phyloP scores from a whole-genome alignment of 92 coral and sea anemone species.

The Pocillopora meandrina region DNA sequence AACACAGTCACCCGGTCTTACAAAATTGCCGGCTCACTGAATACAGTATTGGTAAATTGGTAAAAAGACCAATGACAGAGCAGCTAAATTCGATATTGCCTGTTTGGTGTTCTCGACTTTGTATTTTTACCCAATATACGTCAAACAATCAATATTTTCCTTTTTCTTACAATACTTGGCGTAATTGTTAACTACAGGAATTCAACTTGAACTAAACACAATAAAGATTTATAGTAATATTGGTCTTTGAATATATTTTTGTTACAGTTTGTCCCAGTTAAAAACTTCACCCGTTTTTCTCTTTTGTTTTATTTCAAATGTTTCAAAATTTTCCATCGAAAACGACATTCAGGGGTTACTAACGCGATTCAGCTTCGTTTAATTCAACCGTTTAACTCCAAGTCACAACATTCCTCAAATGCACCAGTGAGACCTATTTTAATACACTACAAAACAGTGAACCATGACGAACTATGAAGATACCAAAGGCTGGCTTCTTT shows the following conservation, averaged over 20 bases:
- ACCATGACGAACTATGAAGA: neutral
- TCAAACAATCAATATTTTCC: constrained; percentile 16
- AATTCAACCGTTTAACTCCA: neutral
- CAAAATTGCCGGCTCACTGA: constrained; percentile 36
- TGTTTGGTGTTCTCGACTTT: constrained; percentile 30
- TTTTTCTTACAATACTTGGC: constrained; percentile 12
- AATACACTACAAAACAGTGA: neutral
- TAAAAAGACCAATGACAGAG: constrained; percentile 20
- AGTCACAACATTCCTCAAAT: neutral
- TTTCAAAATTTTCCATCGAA: neutral
- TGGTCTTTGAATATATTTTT: neutral
- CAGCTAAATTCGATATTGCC: constrained; percentile 10
- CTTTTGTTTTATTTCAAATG: neutral
- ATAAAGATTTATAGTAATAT: constrained; percentile 4
- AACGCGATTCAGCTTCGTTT: neutral
- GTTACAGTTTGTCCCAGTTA: neutral
- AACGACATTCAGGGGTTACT: neutral
- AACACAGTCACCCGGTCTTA: constrained; percentile 12
- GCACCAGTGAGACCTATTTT: neutral
- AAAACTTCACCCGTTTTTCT: neutral
- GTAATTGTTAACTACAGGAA: neutral
- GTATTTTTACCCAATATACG: constrained; percentile 33
- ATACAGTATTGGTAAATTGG: constrained; percentile 32
- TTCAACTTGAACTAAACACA: neutral
- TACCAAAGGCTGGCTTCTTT: neutral